Conservation (phyloP, 2,888 invertebrate genomes). For the Drosophila ezoana region DNA sequence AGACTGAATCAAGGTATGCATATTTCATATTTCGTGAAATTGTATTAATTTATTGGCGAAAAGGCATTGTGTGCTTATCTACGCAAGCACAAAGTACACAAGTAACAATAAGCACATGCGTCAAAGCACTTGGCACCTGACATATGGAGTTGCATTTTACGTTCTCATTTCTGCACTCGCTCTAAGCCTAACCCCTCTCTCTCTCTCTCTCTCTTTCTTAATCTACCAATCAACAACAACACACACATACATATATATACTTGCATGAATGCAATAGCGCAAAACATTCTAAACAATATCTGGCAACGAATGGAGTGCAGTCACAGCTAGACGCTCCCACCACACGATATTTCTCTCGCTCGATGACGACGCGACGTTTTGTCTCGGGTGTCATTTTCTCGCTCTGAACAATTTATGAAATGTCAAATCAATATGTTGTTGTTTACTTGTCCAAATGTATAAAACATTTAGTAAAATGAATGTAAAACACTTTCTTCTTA, state of each 20-base stretch:
- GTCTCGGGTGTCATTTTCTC: constrained; percentile 22
- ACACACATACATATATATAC: no score
- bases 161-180: constrained; percentile 13
- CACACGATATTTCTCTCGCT: constrained; percentile 5
- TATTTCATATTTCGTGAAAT: no score
- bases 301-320: constrained; percentile 26
- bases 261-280: constrained; percentile 22
- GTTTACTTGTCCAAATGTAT: constrained; percentile 37
- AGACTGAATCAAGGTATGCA: background rate
- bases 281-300: constrained; percentile 23
- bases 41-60: no score
- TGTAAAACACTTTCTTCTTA: constrained; percentile 24
- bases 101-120: constrained; percentile 18
- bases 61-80: constrained; percentile 17
- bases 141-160: constrained; percentile 33
- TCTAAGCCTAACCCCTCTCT: background rate
- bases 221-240: background rate
- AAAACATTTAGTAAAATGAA: background rate
- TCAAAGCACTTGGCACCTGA: constrained; percentile 46
- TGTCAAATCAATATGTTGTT: constrained; percentile 36
- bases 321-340: constrained; percentile 15
- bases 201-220: constrained; percentile 6
- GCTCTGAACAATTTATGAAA: constrained; percentile 49
- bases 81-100: constrained; percentile 35
- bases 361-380: constrained; percentile 16